Base-by-base conservation (phyloP, 2,888 invertebrate genomes). In the Formica aserva region DNA sequence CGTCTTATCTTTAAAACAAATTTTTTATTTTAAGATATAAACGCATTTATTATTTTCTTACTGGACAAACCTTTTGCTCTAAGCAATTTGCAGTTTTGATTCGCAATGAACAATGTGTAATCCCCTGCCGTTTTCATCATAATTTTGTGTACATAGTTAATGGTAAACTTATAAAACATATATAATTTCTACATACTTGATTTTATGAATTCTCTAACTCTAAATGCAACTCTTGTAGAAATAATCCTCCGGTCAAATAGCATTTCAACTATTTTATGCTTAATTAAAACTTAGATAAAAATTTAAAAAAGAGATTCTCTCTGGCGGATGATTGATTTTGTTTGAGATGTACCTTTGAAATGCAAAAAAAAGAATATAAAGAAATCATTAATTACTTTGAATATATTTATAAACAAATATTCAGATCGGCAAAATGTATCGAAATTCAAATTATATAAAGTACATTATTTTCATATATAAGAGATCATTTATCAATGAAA, bases 401-500 rank as follows among this genome's bases (percentile, higher is more conserved):
- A 13, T 38, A 35, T 38, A 41, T 41, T 0, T 66, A 8, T 18
- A 45, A 29, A 45, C 9, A 67, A 45, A 67, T 62, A 18, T 41
- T 45, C 38, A 41, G 41, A 8, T 15, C 41, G 26, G 4, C 15
- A 62, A 66, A 41, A 66, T n/a, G 26, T 65, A 65, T 38, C 15
- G 13, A 3, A 3, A 65, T 65, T 41, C 15, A 41, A 41, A 41
- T 2, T 63, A 0, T 22, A 22, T 22, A 22, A 22, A 22, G 0
- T 22, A 66, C 15, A 29, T 60, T 66, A 66, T 66, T 63, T 63
- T n/a, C n/a, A n/a, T 1, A 38, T 35, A 63, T 4, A 35, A 62
- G 18, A 35, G n/a, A 22, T 65, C 18, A 62, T 22, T 38, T 1
- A 13, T 65, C 13, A 67, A 18, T 67, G 29, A 45, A 29, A 67